These are phyloP conservation scores for Halcyon senegalensis DNA, from an alignment of 2,113 vertebrate genomes.

Conservation along the genomic window DNA sequence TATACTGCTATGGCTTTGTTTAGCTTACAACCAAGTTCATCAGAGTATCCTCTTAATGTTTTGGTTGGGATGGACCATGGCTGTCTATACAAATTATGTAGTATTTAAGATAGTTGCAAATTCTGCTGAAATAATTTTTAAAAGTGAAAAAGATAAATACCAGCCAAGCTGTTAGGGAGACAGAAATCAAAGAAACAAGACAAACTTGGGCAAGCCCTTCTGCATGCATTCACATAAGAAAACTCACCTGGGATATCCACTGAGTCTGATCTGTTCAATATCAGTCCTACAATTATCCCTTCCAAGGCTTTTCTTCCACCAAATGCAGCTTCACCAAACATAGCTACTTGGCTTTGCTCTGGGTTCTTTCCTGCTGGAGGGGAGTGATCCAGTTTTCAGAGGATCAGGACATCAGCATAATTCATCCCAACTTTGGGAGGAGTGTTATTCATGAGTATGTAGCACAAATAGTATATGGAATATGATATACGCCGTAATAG, in stretches of 20 bases:
- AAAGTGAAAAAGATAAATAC: neutral
- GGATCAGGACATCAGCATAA: neutral
- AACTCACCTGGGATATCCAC: neutral
- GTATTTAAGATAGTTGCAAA: neutral
- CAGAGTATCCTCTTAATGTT: neutral
- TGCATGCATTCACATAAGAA: neutral
- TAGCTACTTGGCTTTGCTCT: neutral
- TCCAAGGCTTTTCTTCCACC: neutral
- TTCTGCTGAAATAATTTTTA: neutral
- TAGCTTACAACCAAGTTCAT: neutral
- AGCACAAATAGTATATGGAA: neutral
- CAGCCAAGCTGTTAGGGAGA: neutral
- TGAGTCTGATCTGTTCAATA: neutral
- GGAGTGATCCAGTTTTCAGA: neutral
- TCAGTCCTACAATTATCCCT: neutral
- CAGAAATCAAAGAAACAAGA: neutral
- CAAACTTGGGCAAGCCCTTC: neutral
- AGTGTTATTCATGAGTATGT: rapidly evolving
- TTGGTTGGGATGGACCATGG: neutral
- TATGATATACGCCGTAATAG: rapidly evolving
- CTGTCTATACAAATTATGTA: neutral
- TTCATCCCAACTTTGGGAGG: rapidly evolving
- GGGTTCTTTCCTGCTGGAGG: neutral
- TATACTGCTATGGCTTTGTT: neutral
- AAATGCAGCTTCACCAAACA: neutral